These are phyloP conservation scores for Musca domestica DNA, from an alignment of 1,140 invertebrate species.

Conservation along the genomic window DNA sequence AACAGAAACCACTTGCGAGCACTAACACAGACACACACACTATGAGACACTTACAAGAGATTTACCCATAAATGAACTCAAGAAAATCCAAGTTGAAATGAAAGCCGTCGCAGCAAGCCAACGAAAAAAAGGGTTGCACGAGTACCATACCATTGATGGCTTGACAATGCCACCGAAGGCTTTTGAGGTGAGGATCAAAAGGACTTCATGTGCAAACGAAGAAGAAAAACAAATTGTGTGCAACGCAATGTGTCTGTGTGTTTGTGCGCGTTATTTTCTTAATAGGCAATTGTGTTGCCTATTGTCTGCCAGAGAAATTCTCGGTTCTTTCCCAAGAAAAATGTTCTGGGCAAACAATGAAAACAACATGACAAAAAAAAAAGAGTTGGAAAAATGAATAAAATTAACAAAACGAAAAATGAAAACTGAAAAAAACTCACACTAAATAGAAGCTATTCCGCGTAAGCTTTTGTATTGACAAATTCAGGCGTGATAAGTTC, in stretches of 20 bases:
- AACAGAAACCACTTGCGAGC: neutral
- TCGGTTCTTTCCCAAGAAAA: neutral
- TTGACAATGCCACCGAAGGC: too few relatives aligned
- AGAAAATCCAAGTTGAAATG: too few relatives aligned
- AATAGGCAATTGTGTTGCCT: slow-evolving; percentile 11
- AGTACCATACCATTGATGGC: too few relatives aligned
- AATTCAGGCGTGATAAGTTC: slow-evolving; percentile 22
- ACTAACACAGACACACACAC: too few relatives aligned
- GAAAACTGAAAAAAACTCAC: neutral
- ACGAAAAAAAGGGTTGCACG: slow-evolving; percentile 13
- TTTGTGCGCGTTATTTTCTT: neutral
- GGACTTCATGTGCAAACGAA: too few relatives aligned
- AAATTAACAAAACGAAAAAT: neutral
- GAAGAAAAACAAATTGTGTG: too few relatives aligned
- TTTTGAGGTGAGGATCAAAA: too few relatives aligned
- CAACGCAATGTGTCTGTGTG: too few relatives aligned
- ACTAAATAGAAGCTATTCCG: neutral
- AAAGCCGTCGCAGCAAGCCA: too few relatives aligned
- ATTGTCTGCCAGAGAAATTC: neutral
- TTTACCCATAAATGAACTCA: slow-evolving; percentile 32
- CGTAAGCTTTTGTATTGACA: slow-evolving; percentile 15
- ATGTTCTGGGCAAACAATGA: neutral
- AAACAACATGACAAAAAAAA: neutral
- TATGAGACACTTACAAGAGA: slow-evolving; percentile 33
- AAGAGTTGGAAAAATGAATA: slow-evolving; percentile 2